These are phyloP conservation scores for Tribolium madens DNA, from an alignment of 1,140 invertebrate species.

Conservation along the genomic window DNA sequence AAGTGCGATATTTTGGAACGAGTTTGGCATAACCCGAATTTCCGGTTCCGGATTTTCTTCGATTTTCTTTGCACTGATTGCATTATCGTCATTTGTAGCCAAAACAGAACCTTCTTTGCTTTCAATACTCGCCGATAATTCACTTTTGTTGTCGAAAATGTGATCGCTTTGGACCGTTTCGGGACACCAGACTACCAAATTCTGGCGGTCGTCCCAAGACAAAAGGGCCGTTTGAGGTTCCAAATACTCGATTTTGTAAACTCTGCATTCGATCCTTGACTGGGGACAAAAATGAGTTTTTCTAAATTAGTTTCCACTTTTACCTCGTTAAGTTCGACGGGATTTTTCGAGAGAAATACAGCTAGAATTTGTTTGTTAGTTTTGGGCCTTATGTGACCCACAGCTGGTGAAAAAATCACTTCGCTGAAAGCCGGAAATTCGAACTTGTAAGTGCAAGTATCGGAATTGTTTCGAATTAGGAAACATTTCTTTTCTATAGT, in stretches of 20 bases:
- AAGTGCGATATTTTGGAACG: conserved; percentile 39
- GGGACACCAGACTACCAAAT: conserved; percentile 52
- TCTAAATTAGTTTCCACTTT: conserved; percentile 2
- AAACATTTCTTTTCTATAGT: conserved; percentile 54
- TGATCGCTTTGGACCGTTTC: not conserved
- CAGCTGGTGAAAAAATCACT: conserved; percentile 55
- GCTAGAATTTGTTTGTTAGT: conserved; percentile 58
- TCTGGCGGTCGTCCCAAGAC: conserved; percentile 62
- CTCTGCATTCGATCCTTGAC: conserved; percentile 48
- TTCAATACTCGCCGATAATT: not conserved
- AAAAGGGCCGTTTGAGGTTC: conserved; percentile 46
- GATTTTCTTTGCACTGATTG: conserved; percentile 11
- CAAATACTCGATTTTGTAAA: conserved; percentile 56
- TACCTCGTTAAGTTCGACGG: conserved; percentile 53
- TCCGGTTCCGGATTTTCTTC: conserved; percentile 53
- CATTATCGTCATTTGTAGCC: not conserved
- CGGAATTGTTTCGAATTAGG: conserved; percentile 56
- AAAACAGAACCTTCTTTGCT: too few species aligned
- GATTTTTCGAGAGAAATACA: conserved; percentile 52
- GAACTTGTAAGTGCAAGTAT: conserved; percentile 55
- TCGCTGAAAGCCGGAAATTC: conserved; percentile 51
- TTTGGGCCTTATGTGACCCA: conserved; percentile 59
- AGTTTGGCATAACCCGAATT: conserved; percentile 37
- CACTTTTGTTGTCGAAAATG: not conserved
- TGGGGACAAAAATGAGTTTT: conserved; percentile 28